Evolutionary conservation across 2,888 invertebrate genomes (phyloP).

Genomic region (Adelphocoris suturalis): DNA sequence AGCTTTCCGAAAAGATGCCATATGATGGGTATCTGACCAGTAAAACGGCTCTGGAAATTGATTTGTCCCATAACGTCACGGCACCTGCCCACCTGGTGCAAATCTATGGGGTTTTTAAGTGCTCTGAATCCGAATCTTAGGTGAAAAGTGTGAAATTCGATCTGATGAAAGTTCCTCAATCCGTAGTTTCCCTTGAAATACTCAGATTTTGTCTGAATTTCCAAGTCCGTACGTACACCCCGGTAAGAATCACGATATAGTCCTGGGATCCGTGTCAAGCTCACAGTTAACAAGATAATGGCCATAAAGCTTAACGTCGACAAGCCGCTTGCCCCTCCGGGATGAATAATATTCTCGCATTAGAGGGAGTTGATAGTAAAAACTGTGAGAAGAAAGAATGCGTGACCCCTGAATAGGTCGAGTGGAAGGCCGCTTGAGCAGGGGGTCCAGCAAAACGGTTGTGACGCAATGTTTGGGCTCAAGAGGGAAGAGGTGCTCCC

Average conservation of each 20-base stretch:
- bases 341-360: constrained; percentile 15
- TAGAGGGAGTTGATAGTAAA: constrained; percentile 11
- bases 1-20: too few relatives aligned
- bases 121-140: too few relatives aligned
- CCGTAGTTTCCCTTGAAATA: too few relatives aligned
- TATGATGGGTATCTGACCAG: too few relatives aligned
- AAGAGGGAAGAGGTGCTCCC: constrained; percentile 19
- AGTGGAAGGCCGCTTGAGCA: background rate
- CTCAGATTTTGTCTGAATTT: too few relatives aligned
- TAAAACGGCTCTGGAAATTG: too few relatives aligned
- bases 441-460: constrained; percentile 36
- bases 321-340: background rate
- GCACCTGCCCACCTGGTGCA: too few relatives aligned
- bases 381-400: constrained; percentile 9
- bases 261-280: background rate
- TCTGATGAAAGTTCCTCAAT: too few relatives aligned
- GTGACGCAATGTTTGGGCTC: constrained; percentile 50
- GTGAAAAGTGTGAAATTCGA: too few relatives aligned
- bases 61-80: too few relatives aligned
- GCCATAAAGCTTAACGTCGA: background rate
- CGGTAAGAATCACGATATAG: background rate
- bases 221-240: too few relatives aligned
- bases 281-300: background rate
- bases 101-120: too few relatives aligned
- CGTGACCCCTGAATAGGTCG: constrained; percentile 47